Conservation (phyloP, 1,140 invertebrate genomes). For the Leucophenga varia region DNA sequence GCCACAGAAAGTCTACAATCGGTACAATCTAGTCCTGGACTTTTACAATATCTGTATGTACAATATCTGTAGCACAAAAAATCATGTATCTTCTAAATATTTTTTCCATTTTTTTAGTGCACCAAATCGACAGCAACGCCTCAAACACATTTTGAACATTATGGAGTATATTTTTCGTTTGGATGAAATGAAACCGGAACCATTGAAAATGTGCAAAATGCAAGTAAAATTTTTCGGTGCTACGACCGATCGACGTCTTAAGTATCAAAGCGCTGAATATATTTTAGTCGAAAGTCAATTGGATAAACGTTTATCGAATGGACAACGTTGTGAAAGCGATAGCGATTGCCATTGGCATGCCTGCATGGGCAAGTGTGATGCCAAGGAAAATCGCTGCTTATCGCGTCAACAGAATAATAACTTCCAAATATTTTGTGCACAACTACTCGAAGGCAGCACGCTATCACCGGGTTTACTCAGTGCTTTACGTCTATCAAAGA, state of each 20-base stretch:
- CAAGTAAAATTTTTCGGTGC: slow-evolving; percentile 44
- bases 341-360: slow-evolving; percentile 42
- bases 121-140: slow-evolving; percentile 41
- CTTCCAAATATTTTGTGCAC: slow-evolving; percentile 46
- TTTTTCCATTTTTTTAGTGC: slow-evolving; percentile 16
- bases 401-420: slow-evolving; percentile 50
- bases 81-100: neutral
- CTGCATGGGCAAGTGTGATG: slow-evolving; percentile 41
- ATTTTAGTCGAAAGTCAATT: slow-evolving; percentile 43
- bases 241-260: slow-evolving; percentile 35
- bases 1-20: slow-evolving; percentile 42
- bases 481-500: slow-evolving; percentile 27
- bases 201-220: slow-evolving; percentile 50
- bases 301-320: slow-evolving; percentile 39
- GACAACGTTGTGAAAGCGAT: slow-evolving; percentile 28
- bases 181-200: slow-evolving; percentile 51
- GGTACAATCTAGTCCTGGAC: slow-evolving; percentile 37
- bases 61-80: too few relatives aligned
- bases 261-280: slow-evolving; percentile 47
- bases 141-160: slow-evolving; percentile 44
- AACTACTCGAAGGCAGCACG: slow-evolving; percentile 35
- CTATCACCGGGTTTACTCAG: slow-evolving; percentile 40
- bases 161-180: slow-evolving; percentile 47
- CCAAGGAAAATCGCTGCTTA: slow-evolving; percentile 25
- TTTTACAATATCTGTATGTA: slow-evolving; percentile 45